Percentiles rank a stretch among this genome's conserved stretches.
Conservation (phyloP, 1,140 invertebrate species). For the Drosophila parabipectinata region DNA sequence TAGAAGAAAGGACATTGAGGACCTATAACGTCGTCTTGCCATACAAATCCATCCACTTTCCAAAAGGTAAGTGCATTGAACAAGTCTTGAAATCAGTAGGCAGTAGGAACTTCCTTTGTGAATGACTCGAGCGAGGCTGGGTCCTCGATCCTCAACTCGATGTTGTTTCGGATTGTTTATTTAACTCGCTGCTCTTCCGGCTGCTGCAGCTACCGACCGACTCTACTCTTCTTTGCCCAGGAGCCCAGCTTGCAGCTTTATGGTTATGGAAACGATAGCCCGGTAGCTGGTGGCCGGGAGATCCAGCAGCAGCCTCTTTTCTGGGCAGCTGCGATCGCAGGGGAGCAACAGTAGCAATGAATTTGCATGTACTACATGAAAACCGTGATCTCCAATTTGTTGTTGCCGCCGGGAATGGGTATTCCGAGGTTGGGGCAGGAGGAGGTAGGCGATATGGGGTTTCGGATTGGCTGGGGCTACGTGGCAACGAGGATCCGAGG, state of each 20-base stretch:
- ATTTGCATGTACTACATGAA: constrained; percentile 84
- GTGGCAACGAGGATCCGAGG: background rate
- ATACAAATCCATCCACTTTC: too few relatives aligned
- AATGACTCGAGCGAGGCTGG: constrained; percentile 50
- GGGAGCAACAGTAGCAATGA: constrained; percentile 82
- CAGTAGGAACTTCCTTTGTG: constrained; percentile 53
- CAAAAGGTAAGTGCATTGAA: constrained; percentile 4
- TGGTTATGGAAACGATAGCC: constrained; percentile 72
- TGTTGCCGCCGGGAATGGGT: constrained; percentile 39
- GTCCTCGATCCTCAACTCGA: constrained; percentile 32
- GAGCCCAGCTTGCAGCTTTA: constrained; percentile 48
- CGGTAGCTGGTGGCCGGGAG: background rate
- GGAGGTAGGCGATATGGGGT: constrained; percentile 2
- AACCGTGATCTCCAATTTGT: constrained; percentile 84
- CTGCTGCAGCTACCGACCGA: constrained; percentile 18
- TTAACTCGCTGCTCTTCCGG: constrained; percentile 68
- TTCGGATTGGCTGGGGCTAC: constrained; percentile 15
- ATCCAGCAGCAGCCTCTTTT: background rate
- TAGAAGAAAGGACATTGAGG: background rate
- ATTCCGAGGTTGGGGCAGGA: background rate
- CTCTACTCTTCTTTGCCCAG: background rate
- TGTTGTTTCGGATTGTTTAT: constrained; percentile 72
- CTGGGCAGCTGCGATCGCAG: constrained; percentile 10
- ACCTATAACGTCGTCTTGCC: too few relatives aligned
- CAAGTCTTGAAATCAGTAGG: constrained; percentile 2